Evolutionary conservation across 2,888 invertebrate genomes (phyloP).

Genomic region (Parasteatoda lunata): DNA sequence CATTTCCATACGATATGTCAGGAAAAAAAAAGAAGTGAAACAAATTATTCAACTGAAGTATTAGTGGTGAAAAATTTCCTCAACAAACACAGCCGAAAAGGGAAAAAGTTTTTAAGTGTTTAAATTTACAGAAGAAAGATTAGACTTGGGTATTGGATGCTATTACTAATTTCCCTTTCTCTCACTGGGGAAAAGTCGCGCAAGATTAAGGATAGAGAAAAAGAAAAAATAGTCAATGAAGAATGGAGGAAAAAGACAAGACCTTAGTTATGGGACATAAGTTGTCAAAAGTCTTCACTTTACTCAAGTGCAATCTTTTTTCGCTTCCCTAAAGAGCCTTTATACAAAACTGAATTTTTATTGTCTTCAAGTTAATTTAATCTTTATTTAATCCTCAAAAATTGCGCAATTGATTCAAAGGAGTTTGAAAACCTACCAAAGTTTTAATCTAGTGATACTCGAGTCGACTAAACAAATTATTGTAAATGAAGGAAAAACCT

Average conservation of each 20-base stretch:
- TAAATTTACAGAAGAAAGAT: constrained; percentile 68
- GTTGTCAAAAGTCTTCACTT: constrained; percentile 66
- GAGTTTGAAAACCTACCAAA: constrained; percentile 34
- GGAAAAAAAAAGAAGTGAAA: constrained; percentile 57
- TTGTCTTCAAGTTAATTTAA: constrained; percentile 56
- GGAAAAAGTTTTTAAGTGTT: constrained; percentile 51
- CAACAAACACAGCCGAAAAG: constrained; percentile 45
- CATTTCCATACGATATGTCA: constrained; percentile 63
- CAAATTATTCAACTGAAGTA: constrained; percentile 63
- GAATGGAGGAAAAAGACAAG: constrained; percentile 44
- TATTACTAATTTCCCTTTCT: constrained; percentile 61
- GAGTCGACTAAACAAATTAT: too few relatives aligned
- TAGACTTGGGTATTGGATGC: constrained; percentile 65
- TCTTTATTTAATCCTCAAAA: constrained; percentile 4
- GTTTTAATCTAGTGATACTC: neutral
- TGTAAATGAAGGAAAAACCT: too few relatives aligned
- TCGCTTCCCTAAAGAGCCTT: constrained; percentile 29
- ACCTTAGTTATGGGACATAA: constrained; percentile 56
- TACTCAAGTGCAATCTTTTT: constrained; percentile 36
- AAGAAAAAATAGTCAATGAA: constrained; percentile 38
- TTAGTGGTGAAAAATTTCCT: constrained; percentile 56
- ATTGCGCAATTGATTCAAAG: constrained; percentile 27
- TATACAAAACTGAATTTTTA: constrained; percentile 44
- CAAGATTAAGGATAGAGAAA: constrained; percentile 44
- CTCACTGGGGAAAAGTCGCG: constrained; percentile 46